Percentiles rank a stretch among this genome's conserved stretches.
Evolutionary conservation across 2,888 invertebrate species (phyloP).

Genomic region (Pollenia amentaria): DNA sequence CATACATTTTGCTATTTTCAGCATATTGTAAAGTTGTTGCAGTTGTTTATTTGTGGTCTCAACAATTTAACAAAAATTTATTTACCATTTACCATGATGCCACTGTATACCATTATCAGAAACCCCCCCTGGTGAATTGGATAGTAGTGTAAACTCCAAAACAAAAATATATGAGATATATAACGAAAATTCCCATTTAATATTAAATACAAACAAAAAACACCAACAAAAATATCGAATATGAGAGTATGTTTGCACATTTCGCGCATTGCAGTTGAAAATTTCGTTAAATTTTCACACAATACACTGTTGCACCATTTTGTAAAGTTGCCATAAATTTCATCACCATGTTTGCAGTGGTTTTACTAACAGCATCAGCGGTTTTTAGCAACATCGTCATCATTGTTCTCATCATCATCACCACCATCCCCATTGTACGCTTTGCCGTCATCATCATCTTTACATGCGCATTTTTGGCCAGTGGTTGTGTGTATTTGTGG

Average conservation of each 20-base stretch:
- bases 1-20: slow-evolving; percentile 5
- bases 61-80: slow-evolving; percentile 72
- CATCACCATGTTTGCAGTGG: slow-evolving; percentile 75
- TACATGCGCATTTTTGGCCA: slow-evolving; percentile 39
- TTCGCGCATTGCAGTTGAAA: slow-evolving; percentile 73
- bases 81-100: slow-evolving; percentile 64
- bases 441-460: slow-evolving; percentile 55
- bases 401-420: too few relatives aligned
- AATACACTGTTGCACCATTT: slow-evolving; percentile 74
- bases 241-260: slow-evolving; percentile 40
- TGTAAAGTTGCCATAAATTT: slow-evolving; percentile 82
- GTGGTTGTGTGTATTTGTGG: not conserved
- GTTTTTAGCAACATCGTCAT: slow-evolving; percentile 63
- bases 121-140: slow-evolving; percentile 30
- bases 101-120: slow-evolving; percentile 58
- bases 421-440: slow-evolving; percentile 18
- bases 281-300: slow-evolving; percentile 60
- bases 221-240: slow-evolving; percentile 43
- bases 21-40: slow-evolving; percentile 47
- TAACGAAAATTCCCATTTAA: not conserved
- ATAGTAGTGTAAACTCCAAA: slow-evolving; percentile 18
- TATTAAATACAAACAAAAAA: slow-evolving; percentile 2
- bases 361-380: slow-evolving; percentile 73
- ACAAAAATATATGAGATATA: slow-evolving; percentile 36
- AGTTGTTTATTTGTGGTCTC: slow-evolving; percentile 73